These are phyloP conservation scores for Scomber scombrus DNA, from an alignment of 2,113 vertebrate species.

Conservation along the genomic window DNA sequence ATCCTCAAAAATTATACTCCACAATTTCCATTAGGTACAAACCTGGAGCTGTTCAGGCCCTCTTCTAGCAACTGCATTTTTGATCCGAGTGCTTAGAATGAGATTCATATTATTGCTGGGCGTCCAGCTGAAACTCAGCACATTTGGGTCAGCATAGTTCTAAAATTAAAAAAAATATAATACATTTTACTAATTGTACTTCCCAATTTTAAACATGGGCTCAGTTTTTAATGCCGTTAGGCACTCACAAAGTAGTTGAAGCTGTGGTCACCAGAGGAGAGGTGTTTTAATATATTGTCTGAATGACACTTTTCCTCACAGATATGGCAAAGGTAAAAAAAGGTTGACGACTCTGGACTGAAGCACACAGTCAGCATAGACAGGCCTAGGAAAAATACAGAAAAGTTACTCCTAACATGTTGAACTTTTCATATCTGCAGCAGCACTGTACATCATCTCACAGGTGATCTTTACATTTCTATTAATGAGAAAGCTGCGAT, in stretches of 20 bases:
- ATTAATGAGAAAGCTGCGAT: no score
- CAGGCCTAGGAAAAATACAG: conserved; percentile 56
- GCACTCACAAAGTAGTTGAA: conserved; percentile 66
- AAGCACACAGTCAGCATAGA: conserved; percentile 64
- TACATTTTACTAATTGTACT: no score
- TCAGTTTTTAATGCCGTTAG: neutral
- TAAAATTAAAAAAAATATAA: conserved; percentile 26
- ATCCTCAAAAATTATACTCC: no score
- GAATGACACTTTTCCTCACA: conserved; percentile 43
- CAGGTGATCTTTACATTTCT: no score
- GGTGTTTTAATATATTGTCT: neutral
- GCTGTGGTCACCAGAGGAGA: conserved; percentile 34
- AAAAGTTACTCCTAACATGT: neutral
- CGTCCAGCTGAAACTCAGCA: conserved; percentile 59
- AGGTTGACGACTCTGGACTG: accelerated
- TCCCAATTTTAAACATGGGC: neutral
- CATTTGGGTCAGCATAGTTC: conserved; percentile 60
- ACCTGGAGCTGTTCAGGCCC: conserved; percentile 26
- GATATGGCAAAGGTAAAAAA: conserved; percentile 74
- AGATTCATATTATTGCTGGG: neutral
- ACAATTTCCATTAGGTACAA: neutral
- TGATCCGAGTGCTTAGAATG: neutral
- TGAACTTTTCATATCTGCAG: neutral
- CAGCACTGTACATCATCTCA: no score
- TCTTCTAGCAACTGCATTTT: accelerated